Evolutionary conservation across 2,113 vertebrate species (phyloP).

Genomic region (western clawed frog (Xenopus tropicalis)): UCB_Xtro_10.0 CM004450.2:95285001-95285500

Average conservation of each 20-base stretch:
- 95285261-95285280: no score
- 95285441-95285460: no score
- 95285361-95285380: no score
- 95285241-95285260: background rate
- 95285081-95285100: conserved; percentile 58
- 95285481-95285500: no score
- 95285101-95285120: conserved; percentile 59
- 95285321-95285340: no score
- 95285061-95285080: conserved; percentile 67
- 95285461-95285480: no score
- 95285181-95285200: conserved; percentile 1
- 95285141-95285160: background rate
- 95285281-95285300: no score
- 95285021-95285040: conserved; percentile 64
- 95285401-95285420: no score
- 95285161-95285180: background rate
- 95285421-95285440: no score
- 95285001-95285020: conserved; percentile 47
- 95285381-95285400: no score
- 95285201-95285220: background rate
- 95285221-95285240: background rate
- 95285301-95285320: no score
- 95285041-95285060: conserved; percentile 60
- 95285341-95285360: no score
- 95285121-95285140: conserved; percentile 54